Conservation (phyloP, 1,140 invertebrate species). For the Goniozus legneri region DNA sequence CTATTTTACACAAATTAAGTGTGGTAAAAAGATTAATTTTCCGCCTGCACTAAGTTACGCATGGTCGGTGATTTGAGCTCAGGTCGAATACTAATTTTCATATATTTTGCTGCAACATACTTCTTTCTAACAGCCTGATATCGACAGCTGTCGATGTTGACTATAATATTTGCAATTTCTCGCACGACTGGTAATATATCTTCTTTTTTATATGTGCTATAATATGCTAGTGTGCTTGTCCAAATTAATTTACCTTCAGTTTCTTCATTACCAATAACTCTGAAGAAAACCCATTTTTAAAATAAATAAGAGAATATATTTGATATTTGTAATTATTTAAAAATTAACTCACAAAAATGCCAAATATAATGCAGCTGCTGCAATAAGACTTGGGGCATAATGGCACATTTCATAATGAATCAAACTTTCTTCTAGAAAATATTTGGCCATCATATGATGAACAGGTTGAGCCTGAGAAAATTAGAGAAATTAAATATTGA, state of each 20-base stretch:
- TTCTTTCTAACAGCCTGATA: conserved; percentile 63
- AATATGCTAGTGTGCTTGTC: conserved; percentile 62
- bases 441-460: conserved; percentile 87
- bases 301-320: too few relatives aligned
- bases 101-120: conserved; percentile 58
- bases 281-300: too few relatives aligned
- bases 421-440: conserved; percentile 83
- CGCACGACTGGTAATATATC: conserved; percentile 60
- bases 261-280: conserved; percentile 42
- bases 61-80: conserved; percentile 55
- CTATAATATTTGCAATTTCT: conserved; percentile 59
- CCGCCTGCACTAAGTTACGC: conserved; percentile 34
- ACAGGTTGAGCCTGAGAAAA: conserved; percentile 59
- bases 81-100: conserved; percentile 59
- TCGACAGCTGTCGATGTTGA: conserved; percentile 58
- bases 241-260: conserved; percentile 49
- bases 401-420: conserved; percentile 80
- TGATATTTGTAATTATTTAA: conserved; percentile 1
- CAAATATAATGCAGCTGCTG: conserved; percentile 72
- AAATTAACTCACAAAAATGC: conserved; percentile 56
- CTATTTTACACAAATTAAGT: too few relatives aligned
- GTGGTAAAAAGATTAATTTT: too few relatives aligned
- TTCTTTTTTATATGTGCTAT: conserved; percentile 60
- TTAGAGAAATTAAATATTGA: conserved; percentile 19
- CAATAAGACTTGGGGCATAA: conserved; percentile 76